Percentiles rank a stretch among this genome's conserved stretches.
phyloP scores from a whole-genome alignment of 2,888 invertebrate genomes.

The Cheilosia vernalis region DNA sequence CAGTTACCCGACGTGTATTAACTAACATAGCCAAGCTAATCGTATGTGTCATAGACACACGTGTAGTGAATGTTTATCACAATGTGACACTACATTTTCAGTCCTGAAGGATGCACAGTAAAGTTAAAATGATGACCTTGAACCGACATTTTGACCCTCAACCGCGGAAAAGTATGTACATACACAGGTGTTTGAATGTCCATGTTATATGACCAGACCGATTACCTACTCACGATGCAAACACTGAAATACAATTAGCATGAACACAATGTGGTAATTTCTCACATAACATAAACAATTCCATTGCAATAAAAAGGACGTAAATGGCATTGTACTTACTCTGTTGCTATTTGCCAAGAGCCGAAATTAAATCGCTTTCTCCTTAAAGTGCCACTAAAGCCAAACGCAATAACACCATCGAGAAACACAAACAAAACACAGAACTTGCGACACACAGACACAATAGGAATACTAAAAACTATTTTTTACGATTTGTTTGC shows the following conservation, averaged over 20 bases:
- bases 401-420: neutral
- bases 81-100: neutral
- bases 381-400: neutral
- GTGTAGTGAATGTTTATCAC: too few species aligned
- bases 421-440: neutral
- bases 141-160: constrained; percentile 20
- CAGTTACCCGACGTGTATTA: too few species aligned
- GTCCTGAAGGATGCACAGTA: constrained; percentile 10
- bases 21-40: too few species aligned
- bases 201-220: neutral
- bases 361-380: neutral
- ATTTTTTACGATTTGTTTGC: neutral
- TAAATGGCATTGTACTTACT: neutral
- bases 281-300: too few species aligned
- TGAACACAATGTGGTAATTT: neutral
- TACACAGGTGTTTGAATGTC: neutral
- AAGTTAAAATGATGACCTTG: constrained; percentile 41
- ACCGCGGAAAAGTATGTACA: neutral
- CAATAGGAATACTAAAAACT: neutral
- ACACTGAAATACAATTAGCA: neutral
- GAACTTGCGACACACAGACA: neutral
- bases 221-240: neutral
- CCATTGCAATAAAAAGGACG: neutral
- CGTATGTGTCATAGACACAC: too few species aligned
- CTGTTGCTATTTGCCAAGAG: neutral